Percentiles rank a stretch among this genome's conserved stretches.
Evolutionary conservation across 2,113 vertebrate genomes (phyloP).

Genomic region (Aegithalos caudatus): DNA sequence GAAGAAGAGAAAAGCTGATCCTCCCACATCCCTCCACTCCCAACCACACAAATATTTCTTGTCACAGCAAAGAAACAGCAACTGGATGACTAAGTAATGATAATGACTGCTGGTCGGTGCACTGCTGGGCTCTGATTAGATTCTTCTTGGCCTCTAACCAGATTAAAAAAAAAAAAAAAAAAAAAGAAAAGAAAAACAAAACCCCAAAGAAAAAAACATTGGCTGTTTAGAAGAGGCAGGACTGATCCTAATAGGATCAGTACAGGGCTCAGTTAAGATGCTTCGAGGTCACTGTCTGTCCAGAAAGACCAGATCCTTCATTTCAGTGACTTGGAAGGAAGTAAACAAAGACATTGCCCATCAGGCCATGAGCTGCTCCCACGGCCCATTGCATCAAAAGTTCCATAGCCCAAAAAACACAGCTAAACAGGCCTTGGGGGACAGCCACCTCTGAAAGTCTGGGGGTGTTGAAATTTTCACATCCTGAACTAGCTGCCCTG

Average conservation of each 20-base stretch:
- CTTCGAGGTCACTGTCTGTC: neutral
- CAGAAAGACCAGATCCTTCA: neutral
- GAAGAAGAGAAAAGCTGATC: neutral
- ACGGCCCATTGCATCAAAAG: neutral
- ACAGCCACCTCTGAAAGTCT: neutral
- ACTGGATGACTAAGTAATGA: constrained; percentile 15
- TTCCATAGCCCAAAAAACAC: neutral
- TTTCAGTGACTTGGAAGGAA: neutral
- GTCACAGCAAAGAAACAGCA: constrained; percentile 2
- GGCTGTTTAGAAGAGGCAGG: neutral
- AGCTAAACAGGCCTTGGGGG: neutral
- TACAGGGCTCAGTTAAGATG: neutral
- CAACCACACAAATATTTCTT: neutral
- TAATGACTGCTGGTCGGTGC: neutral
- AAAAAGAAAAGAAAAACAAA: neutral
- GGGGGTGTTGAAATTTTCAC: neutral
- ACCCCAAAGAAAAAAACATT: neutral
- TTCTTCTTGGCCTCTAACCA: constrained; percentile 13
- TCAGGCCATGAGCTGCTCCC: neutral
- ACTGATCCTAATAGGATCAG: neutral
- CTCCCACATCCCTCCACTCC: accelerated
- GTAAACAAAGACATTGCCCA: neutral
- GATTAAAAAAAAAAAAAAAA: neutral
- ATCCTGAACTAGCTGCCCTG: neutral
- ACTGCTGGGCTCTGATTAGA: neutral